Base-by-base conservation (phyloP, 2,113 vertebrate species). In the Alaudala cheleensis region DNA sequence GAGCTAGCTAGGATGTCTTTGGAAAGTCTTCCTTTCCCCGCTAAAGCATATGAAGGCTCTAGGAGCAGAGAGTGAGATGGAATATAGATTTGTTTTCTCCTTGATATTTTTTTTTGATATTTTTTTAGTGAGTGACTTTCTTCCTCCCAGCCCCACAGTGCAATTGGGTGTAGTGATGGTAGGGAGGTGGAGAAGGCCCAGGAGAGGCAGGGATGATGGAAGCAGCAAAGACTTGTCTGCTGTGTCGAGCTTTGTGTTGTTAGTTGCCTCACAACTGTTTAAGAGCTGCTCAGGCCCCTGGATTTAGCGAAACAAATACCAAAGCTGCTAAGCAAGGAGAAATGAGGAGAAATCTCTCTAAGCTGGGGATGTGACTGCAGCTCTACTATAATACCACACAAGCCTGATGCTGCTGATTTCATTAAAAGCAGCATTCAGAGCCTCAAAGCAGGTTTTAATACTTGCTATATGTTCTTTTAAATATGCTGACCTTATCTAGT, bases 381-480 rank as follows among this genome's bases (percentile, higher is more conserved):
- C 80, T 94, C 95, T 81, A 3, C 76, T 79, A 66, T 96, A 93
- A 96, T 93, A 86, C 81, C 82, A 79, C 70, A 31, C 86, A 94
- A 90, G 86, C 88, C 86, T 91, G 84, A 96, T 96, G 85, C 74
- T 89, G 86, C 92, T 95, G 93, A 83, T 95, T 97, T 96, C 86
- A 95, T 97, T 95, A 96, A 97, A 92, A 93, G 88, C 95, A 85
- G 44, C 85, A 72, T 90, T 95, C 6, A 3, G 50, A 45, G 61
- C 88, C 65, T 95, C 95, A 94, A 95, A 97, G 95, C 86, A 94
- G 93, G 53, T 80, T 96, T 97, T 97, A 96, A 95, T 96, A 93
- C 93, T 95, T 86, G 71, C 76, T 95, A 71, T 96, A 88, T 96
- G 74, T 95, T 81, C 86, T 77, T 91, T 95, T 40, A 39, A 96